Base-by-base conservation (phyloP, 2,113 vertebrate genomes). In the Phalacrocorax aristotelis region DNA sequence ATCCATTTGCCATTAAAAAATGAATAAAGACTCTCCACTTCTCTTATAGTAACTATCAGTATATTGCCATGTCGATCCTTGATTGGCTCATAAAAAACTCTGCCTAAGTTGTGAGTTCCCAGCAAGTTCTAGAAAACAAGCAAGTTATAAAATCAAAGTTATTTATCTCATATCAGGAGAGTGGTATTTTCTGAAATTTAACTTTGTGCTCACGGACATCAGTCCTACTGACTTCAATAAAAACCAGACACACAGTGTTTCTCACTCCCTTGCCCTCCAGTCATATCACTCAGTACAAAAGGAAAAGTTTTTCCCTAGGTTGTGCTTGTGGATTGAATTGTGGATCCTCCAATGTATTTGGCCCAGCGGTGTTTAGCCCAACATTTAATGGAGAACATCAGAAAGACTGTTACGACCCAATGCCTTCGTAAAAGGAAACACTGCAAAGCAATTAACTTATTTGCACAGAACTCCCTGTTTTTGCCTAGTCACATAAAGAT, bases 1-100 rank as follows among this genome's bases (percentile, higher is more conserved):
- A 99, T 99, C 99, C 99, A 99, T 96, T 99, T 99, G 85, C 99
- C 99, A 19, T 98, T 99, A 96, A 99, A 98, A 97, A 99, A 99
- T 7, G 99, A 99, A 96, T 98, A 99, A 90, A 99, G 98, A 83
- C 98, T 98, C 96, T 99, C 99, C 65, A 98, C 98, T 96, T 99
- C 99, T 74, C 99, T 98, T 94, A 99, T 98, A 19, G 99, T 99
- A 74, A 99, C 98, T 81, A 99, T 98, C 89, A 99, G 97, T 78
- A 99, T 98, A 87, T 99, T 99, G 72, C 99, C 99, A 27, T 99
- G 99, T 49, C 99, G 98, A 95, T 99, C 99, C 96, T 99, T 99
- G 97, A 99, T 99, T 36, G 99, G 99, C 95, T 99, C 99, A 15
- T 99, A 99, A 98, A 99, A 99, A 92, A 99, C 98, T 83, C 99